Evolutionary conservation across 1,140 invertebrate genomes (phyloP), one percentile per base, ranked within the genome.

Genomic region (Aradophagus sp.): DNA sequence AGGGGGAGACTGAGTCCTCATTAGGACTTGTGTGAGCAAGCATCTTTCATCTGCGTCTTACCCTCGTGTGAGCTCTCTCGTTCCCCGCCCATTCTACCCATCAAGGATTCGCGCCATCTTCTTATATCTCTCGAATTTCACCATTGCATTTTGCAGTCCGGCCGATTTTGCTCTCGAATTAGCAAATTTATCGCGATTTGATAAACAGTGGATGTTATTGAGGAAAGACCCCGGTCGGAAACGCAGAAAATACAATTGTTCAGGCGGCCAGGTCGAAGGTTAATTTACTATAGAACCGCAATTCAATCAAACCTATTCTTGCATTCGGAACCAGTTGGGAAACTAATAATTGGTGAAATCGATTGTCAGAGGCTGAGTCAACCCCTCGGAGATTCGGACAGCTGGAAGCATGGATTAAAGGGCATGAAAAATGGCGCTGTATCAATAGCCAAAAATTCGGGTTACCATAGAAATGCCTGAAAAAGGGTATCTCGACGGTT

Each of bases 291-390:
- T 69, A 73, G 70, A 76, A 74, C 76, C 65, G 65, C 72, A 77
- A 79, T 79, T 77, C 76, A 75, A 77, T 77, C 74, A 75, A 76
- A 77, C 70, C 77, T 77, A 77, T 79, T 79, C 77, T 77, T 79
- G 70, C 77, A 75, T 76, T 77, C 69, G 65, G 58, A 74, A 77
- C 70, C 73, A 71, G 75, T 79, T 76, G 74, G 75, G 75, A 75
- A 79, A 77, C 76, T 79, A 79, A 77, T 79, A 77, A 79, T 79
- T 79, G 77, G 76, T 74, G 71, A 69, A 72, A 79, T 79, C 77
- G 74, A 79, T 79, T 71, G 74, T 55, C 39, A 55, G 44, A 63
- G 61, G 53, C 38, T 53, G 66, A 62, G 41, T 62, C 38, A 63
- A 67, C 55, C 59, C 67, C 67, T 59, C 48, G 29, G 69, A 66